These are phyloP conservation scores for Gymnoscelis rufifasciata DNA, from an alignment of 2,888 invertebrate species.

Conservation along the genomic window DNA sequence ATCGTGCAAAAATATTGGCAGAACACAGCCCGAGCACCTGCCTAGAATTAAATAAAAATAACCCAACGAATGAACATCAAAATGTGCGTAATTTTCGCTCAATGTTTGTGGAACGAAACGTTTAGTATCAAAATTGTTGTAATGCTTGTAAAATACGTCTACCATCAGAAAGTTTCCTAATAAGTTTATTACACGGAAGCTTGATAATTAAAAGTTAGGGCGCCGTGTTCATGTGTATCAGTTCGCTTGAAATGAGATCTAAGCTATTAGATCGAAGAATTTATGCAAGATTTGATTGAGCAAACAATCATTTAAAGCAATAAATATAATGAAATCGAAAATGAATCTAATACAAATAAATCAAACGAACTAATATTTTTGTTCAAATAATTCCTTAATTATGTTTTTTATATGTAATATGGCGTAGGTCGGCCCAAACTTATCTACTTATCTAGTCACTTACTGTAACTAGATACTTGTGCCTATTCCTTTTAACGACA, in stretches of 20 bases:
- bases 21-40: conserved; percentile 63
- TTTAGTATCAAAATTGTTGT: conserved; percentile 42
- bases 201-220: conserved; percentile 12
- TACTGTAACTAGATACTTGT: neutral
- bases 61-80: conserved; percentile 53
- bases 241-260: neutral
- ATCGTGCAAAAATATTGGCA: conserved; percentile 75
- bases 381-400: too few species aligned
- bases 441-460: too few species aligned
- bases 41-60: conserved; percentile 78
- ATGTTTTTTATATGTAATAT: too few species aligned
- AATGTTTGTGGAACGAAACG: conserved; percentile 53
- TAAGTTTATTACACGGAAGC: conserved; percentile 6
- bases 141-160: conserved; percentile 8
- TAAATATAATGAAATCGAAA: too few species aligned
- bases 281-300: neutral
- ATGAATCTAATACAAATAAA: too few species aligned
- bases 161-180: conserved; percentile 7
- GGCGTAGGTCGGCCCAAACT: too few species aligned
- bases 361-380: too few species aligned
- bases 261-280: neutral
- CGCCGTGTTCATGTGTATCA: conserved; percentile 1
- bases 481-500: conserved; percentile 7
- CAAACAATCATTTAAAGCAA: too few species aligned
- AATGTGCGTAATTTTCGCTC: conserved; percentile 60